Percentiles rank a stretch among this genome's conserved stretches.
These are phyloP conservation scores for Formicarius rufipectus DNA, from an alignment of 2,113 vertebrate genomes.

Conservation along the genomic window DNA sequence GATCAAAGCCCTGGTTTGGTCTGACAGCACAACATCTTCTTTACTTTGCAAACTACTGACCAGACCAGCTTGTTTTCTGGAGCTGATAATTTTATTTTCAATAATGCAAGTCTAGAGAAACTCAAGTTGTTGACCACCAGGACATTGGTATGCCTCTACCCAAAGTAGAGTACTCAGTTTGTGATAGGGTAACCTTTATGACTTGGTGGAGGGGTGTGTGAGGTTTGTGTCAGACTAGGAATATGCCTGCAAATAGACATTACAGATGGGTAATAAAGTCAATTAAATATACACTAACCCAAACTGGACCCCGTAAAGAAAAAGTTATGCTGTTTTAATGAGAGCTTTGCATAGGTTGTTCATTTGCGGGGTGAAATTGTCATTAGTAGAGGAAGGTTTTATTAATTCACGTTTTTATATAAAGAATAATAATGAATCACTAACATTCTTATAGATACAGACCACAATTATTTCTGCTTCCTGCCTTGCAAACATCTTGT, in stretches of 20 bases:
- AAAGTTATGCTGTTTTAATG: conserved; percentile 34
- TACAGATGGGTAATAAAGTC: not conserved
- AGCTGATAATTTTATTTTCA: not conserved
- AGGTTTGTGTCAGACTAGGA: not conserved
- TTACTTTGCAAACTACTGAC: not conserved
- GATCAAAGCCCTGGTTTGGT: not conserved
- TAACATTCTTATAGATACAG: conserved; percentile 11
- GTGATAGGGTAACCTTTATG: not conserved
- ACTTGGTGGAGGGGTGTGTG: not conserved
- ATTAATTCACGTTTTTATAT: conserved; percentile 43
- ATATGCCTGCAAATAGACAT: not conserved
- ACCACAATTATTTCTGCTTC: conserved; percentile 29
- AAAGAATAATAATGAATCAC: conserved; percentile 21
- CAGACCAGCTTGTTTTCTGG: not conserved
- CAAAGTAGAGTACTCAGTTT: not conserved
- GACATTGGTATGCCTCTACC: not conserved
- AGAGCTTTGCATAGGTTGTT: conserved; percentile 40
- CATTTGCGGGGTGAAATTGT: conserved; percentile 36
- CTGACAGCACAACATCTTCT: not conserved
- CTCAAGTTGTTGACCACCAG: not conserved
- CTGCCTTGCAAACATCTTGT: conserved; percentile 43
- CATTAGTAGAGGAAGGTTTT: conserved; percentile 31
- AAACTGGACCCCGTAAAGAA: not conserved
- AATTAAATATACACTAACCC: not conserved
- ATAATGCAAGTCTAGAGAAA: not conserved